Base-by-base conservation (phyloP, 2,113 vertebrate genomes). In the Petroica traversi region DNA sequence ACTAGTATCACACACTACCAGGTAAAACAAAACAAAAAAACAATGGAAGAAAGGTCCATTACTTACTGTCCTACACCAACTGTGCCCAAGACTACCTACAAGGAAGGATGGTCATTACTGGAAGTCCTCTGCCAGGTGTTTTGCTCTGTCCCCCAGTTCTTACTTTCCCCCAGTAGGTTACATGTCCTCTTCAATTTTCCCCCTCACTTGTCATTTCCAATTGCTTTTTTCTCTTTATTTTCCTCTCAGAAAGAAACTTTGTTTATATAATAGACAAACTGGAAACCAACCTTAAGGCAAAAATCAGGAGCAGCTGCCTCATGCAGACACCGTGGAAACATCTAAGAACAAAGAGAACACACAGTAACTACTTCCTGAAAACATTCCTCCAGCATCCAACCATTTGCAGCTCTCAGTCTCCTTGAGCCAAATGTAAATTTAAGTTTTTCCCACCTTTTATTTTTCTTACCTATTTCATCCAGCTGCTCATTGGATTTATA, bases 131-230 rank as follows among this genome's bases (percentile, higher is more conserved):
- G n/a, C 4, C 48, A 85, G 11, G 7, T 76, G 45, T 79, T 92
- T 64, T 6, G 1, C 40, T 78, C 25, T 34, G 12, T 46, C 54
- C 74, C 33, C 24, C 14, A 38, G 17, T 67, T 51, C 55, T 52
- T 64, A 54, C 69, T 41, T 77, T 29, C 5, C 12, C 20, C 7
- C 12, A 28, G 24, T 1, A 77, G 29, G 5, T 92, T 74, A 49
- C 4, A 19, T 0, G 12, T 18, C 26, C 8, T 76, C n/a, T 75
- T 59, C 0, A 0, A 28, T 62, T 5, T 2, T 0, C 2, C 18
- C 8, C 6, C 8, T 7, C 4, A 51, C 31, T 62, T 81, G 19
- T 63, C 33, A 82, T 63, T 85, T 12, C 14, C 20, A 79, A 49
- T 8, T 3, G 1, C 49, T 67, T 59, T 45, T 61, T 62, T 52